A percentile compares a stretch with the other conserved stretches of the same genome.
phyloP scores from a whole-genome alignment of 2,113 vertebrate species.

The Limnothrissa miodon region DNA sequence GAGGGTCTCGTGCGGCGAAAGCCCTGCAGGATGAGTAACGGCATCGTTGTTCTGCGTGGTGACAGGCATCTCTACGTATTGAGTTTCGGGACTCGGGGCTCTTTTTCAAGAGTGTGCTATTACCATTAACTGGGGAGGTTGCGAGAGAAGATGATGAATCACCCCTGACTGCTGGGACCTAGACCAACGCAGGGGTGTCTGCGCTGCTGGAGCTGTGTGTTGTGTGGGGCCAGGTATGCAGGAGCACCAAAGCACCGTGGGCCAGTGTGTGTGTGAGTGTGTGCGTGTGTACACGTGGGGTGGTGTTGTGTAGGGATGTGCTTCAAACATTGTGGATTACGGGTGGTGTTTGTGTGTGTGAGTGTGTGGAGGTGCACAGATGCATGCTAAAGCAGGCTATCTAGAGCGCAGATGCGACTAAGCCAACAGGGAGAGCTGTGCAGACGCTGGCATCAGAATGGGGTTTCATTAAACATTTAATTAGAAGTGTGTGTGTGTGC shows the following conservation, averaged over 20 bases:
- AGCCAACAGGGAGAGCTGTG: neutral
- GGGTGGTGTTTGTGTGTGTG: neutral
- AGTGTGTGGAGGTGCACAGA: neutral
- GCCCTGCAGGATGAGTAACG: neutral
- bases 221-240: neutral
- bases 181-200: neutral
- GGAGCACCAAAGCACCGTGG: too few species aligned
- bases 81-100: slow-evolving; percentile 8
- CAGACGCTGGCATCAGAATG: slow-evolving; percentile 31
- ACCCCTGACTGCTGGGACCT: neutral
- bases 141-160: neutral
- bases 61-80: slow-evolving; percentile 19
- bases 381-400: neutral
- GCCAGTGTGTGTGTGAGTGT: neutral
- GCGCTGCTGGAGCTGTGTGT: neutral
- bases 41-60: neutral
- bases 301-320: neutral
- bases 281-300: neutral
- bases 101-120: slow-evolving; percentile 27
- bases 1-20: neutral
- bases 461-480: slow-evolving; percentile 40
- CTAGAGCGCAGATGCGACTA: neutral
- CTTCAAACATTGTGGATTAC: neutral
- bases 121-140: slow-evolving; percentile 29
- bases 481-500: slow-evolving; percentile 22